Evolutionary conservation across 1,140 invertebrate genomes (phyloP).

Genomic region (Drosophila parvula): DNA sequence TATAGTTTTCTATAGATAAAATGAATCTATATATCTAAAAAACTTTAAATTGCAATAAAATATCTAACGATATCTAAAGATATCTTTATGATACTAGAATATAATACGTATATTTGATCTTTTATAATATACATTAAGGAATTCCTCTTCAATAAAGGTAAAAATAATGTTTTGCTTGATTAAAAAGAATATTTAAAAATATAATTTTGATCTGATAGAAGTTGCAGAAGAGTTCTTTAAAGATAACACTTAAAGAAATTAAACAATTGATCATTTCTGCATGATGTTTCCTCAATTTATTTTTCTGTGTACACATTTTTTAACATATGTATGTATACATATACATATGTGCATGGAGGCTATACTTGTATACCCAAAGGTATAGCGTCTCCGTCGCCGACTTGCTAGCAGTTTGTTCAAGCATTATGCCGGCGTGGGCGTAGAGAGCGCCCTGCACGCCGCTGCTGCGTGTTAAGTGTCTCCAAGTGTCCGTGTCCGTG

Average conservation of each 20-base stretch:
- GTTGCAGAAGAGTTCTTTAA: not conserved
- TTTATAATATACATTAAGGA: not conserved
- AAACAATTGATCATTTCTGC: not conserved
- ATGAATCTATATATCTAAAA: too few species aligned
- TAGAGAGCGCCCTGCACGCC: slow-evolving; percentile 41
- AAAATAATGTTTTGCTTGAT: not conserved
- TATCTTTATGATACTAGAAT: not conserved
- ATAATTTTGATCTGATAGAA: not conserved
- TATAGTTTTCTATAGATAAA: too few species aligned
- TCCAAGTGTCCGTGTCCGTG: slow-evolving; percentile 1
- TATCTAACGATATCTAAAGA: too few species aligned
- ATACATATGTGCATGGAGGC: not conserved
- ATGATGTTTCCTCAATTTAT: not conserved
- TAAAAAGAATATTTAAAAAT: not conserved
- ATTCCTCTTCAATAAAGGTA: too few species aligned
- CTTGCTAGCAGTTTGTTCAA: slow-evolving; percentile 28
- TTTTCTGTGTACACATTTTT: slow-evolving; percentile 9
- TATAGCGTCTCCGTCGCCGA: slow-evolving; percentile 2
- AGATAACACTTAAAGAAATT: not conserved
- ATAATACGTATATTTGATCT: not conserved
- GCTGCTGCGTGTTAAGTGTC: slow-evolving; percentile 40
- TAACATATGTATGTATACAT: not conserved
- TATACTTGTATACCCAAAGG: slow-evolving; percentile 5
- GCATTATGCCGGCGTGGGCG: slow-evolving; percentile 46
- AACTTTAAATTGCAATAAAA: too few species aligned